These are phyloP conservation scores for Aquatica leii DNA, from an alignment of 2,888 invertebrate species.

Conservation along the genomic window DNA sequence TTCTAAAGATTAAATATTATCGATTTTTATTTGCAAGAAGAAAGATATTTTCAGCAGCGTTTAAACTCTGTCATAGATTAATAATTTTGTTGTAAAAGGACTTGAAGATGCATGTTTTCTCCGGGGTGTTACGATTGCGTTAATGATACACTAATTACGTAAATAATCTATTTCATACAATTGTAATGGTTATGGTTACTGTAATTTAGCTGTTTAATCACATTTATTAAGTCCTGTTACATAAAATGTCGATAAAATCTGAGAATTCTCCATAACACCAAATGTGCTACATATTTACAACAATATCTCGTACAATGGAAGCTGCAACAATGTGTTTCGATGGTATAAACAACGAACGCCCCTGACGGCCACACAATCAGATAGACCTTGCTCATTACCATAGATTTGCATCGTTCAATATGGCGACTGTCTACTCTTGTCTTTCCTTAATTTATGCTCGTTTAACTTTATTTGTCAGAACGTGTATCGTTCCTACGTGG, in stretches of 20 bases:
- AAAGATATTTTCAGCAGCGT: too few relatives aligned
- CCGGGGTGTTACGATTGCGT: too few relatives aligned
- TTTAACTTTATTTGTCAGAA: slow-evolving; percentile 40
- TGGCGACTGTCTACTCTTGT: slow-evolving; percentile 51
- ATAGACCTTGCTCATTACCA: slow-evolving; percentile 52
- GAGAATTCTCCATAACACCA: slow-evolving; percentile 22
- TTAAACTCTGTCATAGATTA: too few relatives aligned
- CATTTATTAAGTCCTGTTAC: slow-evolving; percentile 17
- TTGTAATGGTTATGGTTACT: too few relatives aligned
- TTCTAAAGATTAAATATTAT: too few relatives aligned
- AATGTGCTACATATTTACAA: slow-evolving; percentile 24
- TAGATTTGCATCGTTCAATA: slow-evolving; percentile 58
- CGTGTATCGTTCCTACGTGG: background rate
- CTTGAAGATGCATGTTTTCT: too few relatives aligned
- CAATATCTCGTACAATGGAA: slow-evolving; percentile 28
- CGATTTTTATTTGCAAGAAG: too few relatives aligned
- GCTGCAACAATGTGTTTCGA: slow-evolving; percentile 33
- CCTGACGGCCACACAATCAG: slow-evolving; percentile 47
- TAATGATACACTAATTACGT: too few relatives aligned
- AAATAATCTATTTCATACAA: too few relatives aligned
- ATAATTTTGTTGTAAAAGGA: too few relatives aligned
- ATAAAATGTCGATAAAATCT: slow-evolving; percentile 32
- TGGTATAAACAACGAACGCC: slow-evolving; percentile 38
- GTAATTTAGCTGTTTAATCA: slow-evolving; percentile 14
- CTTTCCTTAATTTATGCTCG: slow-evolving; percentile 52